Conservation (phyloP, 2,888 invertebrate genomes). For the Chymomyza caudatula region DNA sequence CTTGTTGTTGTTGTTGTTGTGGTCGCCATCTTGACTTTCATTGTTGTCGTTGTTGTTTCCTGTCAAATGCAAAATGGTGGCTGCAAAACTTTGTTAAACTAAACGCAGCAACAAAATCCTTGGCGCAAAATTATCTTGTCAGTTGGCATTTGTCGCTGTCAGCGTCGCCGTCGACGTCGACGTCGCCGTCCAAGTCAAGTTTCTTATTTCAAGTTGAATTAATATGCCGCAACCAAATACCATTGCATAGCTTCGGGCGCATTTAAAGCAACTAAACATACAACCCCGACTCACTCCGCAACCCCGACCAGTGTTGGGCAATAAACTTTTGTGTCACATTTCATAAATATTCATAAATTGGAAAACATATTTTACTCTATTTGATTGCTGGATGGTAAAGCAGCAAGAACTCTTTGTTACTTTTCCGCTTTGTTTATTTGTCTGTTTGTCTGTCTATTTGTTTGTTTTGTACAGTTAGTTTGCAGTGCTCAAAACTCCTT, state of each 20-base stretch:
- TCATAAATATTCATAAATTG: conserved; percentile 70
- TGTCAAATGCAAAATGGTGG: conserved; percentile 56
- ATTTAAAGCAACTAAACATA: conserved; percentile 66
- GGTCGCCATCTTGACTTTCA: conserved; percentile 5
- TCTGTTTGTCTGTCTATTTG: conserved; percentile 22
- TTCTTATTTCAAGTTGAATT: conserved; percentile 51
- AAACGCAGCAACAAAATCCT: conserved; percentile 24
- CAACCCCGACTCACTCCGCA: neutral
- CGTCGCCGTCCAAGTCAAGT: conserved; percentile 20
- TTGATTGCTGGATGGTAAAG: conserved; percentile 64
- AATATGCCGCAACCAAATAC: conserved; percentile 51
- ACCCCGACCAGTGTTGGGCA: neutral
- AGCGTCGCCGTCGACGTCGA: conserved; percentile 30
- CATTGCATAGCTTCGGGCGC: conserved; percentile 69
- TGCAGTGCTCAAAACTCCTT: conserved; percentile 26
- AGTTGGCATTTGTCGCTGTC: conserved; percentile 71
- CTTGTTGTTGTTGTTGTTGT: conserved; percentile 28
- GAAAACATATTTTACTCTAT: conserved; percentile 64
- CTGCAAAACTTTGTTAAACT: conserved; percentile 26
- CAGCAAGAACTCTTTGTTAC: neutral
- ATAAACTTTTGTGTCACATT: conserved; percentile 64
- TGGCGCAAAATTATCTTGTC: conserved; percentile 68
- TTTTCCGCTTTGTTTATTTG: conserved; percentile 56
- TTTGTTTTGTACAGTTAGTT: neutral
- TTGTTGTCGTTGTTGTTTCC: conserved; percentile 12